Conservation (phyloP, 2,888 invertebrate species). For the Eurois occulta region DNA sequence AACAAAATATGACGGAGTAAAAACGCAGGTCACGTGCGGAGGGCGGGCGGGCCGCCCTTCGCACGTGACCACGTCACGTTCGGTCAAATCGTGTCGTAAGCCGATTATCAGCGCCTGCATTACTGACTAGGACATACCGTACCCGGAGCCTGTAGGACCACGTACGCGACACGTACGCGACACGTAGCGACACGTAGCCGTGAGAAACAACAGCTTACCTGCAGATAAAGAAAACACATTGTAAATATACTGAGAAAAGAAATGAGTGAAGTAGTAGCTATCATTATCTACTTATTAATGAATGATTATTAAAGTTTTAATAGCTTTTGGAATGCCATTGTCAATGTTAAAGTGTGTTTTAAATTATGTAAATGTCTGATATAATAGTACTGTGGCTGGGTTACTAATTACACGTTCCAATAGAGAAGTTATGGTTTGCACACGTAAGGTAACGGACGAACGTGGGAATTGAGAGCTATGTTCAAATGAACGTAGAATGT, state of each 20-base stretch:
- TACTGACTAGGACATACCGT: slow-evolving; percentile 34
- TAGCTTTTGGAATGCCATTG: slow-evolving; percentile 7
- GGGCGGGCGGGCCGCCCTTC: slow-evolving; percentile 15
- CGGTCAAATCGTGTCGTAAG: slow-evolving; percentile 6
- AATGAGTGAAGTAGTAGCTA: slow-evolving; percentile 4
- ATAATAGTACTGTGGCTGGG: background rate
- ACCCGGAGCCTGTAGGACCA: background rate
- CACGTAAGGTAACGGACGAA: background rate
- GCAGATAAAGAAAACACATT: slow-evolving; percentile 23
- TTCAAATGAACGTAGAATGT: background rate
- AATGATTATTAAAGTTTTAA: slow-evolving; percentile 8
- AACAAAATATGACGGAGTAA: background rate
- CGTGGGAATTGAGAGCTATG: background rate
- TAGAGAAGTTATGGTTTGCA: background rate
- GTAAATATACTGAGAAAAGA: slow-evolving; percentile 9
- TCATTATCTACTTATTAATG: slow-evolving; percentile 14
- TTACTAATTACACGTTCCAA: slow-evolving; percentile 6
- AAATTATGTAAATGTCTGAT: background rate
- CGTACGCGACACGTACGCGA: background rate
- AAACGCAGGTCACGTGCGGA: no score
- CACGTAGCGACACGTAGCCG: background rate
- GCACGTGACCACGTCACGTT: slow-evolving; percentile 13
- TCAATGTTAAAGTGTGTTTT: slow-evolving; percentile 1
- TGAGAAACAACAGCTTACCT: slow-evolving; percentile 57
- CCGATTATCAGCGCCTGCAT: slow-evolving; percentile 19